Conservation (phyloP, 2,113 vertebrate species). For the Hylia prasina region DNA sequence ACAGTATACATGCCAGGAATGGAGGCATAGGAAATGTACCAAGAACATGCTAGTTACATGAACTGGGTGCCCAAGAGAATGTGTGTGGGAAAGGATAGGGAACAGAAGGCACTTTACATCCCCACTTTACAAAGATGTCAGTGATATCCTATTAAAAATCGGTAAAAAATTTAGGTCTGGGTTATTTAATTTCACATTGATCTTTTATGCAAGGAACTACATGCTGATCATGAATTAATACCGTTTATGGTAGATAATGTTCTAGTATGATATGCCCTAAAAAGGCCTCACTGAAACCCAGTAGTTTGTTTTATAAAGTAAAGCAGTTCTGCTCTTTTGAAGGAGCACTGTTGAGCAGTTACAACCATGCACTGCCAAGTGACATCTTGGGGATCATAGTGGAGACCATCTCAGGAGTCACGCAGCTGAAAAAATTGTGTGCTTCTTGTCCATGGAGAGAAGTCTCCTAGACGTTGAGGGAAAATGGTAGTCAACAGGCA, state of each 20-base stretch:
- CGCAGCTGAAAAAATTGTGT: neutral
- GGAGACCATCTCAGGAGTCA: neutral
- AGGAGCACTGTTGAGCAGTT: neutral
- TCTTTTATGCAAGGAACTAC: neutral
- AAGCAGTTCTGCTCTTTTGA: neutral
- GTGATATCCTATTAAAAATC: neutral
- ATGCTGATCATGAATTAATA: neutral
- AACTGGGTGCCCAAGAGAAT: neutral
- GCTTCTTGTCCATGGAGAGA: neutral
- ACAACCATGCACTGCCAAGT: neutral
- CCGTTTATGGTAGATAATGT: rapidly evolving
- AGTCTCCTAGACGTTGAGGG: neutral
- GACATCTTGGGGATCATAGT: neutral
- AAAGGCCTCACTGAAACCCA: neutral
- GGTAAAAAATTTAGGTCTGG: neutral
- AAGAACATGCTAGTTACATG: neutral
- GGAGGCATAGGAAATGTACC: neutral
- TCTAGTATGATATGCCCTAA: neutral
- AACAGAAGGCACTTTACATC: neutral
- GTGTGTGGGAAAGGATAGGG: neutral
- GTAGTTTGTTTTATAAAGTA: neutral
- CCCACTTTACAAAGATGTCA: neutral
- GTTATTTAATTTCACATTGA: neutral
- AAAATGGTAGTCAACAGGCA: neutral
- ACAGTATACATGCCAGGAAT: neutral